A percentile compares a stretch with the other conserved stretches of the same genome.
Evolutionary conservation across 2,113 vertebrate species (phyloP).

Genomic region (Etheostoma spectabile): DNA sequence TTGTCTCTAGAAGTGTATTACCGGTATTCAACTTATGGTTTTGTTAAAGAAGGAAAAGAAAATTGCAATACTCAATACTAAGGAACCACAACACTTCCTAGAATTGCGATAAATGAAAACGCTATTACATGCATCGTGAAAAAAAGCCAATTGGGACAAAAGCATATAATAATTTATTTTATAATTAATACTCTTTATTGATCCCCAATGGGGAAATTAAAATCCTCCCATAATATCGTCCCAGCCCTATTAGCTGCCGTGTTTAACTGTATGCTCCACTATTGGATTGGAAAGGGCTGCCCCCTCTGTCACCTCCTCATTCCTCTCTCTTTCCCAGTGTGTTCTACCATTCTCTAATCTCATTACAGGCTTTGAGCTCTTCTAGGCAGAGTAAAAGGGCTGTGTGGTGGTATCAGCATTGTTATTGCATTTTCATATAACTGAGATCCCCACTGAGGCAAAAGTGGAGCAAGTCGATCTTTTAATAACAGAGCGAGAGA

Average conservation of each 20-base stretch:
- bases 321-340: neutral
- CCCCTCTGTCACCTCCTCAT: neutral
- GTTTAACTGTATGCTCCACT: neutral
- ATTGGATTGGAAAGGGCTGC: neutral
- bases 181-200: too few species aligned
- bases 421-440: constrained; percentile 26
- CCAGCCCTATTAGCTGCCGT: neutral
- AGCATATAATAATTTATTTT: too few species aligned
- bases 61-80: too few species aligned
- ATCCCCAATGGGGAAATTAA: too few species aligned
- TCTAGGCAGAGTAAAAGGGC: neutral
- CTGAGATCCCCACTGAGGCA: neutral
- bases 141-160: too few species aligned
- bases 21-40: too few species aligned
- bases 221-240: too few species aligned
- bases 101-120: too few species aligned
- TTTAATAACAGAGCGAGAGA: constrained; percentile 12
- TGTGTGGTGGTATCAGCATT: neutral
- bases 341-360: constrained; percentile 6
- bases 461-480: neutral
- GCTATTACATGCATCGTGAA: too few species aligned
- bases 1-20: too few species aligned
- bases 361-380: constrained; percentile 11
- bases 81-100: too few species aligned
- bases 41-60: too few species aligned